phyloP scores from a whole-genome alignment of 1,140 invertebrate species.

The Brachionus sp. region DNA sequence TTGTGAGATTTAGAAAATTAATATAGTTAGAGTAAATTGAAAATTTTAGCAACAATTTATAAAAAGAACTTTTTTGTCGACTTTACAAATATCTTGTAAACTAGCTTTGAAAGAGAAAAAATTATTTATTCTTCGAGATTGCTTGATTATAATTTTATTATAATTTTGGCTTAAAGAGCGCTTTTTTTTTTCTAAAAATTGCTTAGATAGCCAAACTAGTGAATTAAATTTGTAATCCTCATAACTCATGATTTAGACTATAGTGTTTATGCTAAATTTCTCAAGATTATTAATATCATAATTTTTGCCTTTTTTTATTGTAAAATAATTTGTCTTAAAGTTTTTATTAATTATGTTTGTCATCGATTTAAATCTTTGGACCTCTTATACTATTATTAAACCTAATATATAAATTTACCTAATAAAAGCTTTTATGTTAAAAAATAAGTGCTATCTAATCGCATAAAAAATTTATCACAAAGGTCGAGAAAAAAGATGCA shows the following conservation, averaged over 20 bases:
- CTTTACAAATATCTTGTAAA: not conserved
- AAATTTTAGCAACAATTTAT: conserved; percentile 5
- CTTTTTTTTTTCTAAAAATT: not conserved
- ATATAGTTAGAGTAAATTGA: not conserved
- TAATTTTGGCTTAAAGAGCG: conserved; percentile 1
- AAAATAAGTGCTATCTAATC: too few relatives aligned
- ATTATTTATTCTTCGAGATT: not conserved
- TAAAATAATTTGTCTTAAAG: not conserved
- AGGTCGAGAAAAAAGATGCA: too few relatives aligned
- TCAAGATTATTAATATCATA: not conserved
- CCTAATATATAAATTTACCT: too few relatives aligned
- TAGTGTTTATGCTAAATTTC: not conserved
- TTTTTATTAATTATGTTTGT: not conserved
- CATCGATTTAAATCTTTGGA: not conserved
- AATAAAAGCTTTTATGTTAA: too few relatives aligned
- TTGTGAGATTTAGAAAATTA: too few relatives aligned
- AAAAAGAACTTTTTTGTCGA: not conserved
- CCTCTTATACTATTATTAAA: too few relatives aligned
- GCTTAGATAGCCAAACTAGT: not conserved
- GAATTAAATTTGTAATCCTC: not conserved
- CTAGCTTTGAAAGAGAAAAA: not conserved
- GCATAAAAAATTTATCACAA: too few relatives aligned
- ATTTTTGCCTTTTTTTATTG: not conserved
- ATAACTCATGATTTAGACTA: not conserved
- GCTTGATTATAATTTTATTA: conserved; percentile 6